A percentile compares a stretch with the other conserved stretches of the same genome.
Evolutionary conservation across 2,888 invertebrate genomes (phyloP).

Genomic region (Sphaeridia pumilis): DNA sequence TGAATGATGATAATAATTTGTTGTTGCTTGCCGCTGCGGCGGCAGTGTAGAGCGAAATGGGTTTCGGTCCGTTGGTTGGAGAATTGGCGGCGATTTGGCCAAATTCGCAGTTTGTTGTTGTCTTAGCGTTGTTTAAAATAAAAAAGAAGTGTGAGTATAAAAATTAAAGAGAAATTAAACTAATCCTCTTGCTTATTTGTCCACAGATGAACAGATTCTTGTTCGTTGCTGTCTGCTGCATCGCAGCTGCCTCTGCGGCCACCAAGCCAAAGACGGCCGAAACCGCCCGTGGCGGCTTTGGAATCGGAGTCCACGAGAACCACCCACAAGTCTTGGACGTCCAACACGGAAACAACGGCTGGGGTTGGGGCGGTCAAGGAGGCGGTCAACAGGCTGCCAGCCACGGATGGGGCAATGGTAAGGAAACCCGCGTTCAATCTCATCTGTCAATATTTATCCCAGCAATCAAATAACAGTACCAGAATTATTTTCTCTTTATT

Average conservation of each 20-base stretch:
- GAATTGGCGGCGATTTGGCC: too few species aligned
- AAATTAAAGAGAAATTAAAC: background rate
- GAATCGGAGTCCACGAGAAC: constrained; percentile 35
- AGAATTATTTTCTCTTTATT: constrained; percentile 20
- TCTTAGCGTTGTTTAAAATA: too few species aligned
- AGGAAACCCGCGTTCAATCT: constrained; percentile 8
- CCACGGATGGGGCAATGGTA: constrained; percentile 15
- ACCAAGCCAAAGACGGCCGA: constrained; percentile 33
- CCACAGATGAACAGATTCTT: constrained; percentile 35
- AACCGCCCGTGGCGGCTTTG: constrained; percentile 32
- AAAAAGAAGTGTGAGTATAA: too few species aligned
- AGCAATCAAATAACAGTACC: constrained; percentile 17
- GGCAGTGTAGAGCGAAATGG: too few species aligned
- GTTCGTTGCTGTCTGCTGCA: constrained; percentile 35
- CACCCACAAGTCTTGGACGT: constrained; percentile 36
- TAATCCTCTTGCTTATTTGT: constrained; percentile 14
- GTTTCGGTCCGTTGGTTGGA: too few species aligned
- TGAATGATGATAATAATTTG: too few species aligned
- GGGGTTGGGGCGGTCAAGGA: constrained; percentile 18
- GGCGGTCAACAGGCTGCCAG: constrained; percentile 16
- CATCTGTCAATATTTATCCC: background rate
- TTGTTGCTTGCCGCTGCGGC: too few species aligned
- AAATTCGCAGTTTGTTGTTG: too few species aligned
- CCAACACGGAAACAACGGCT: constrained; percentile 24
- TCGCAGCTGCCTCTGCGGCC: constrained; percentile 35